Base-by-base conservation (phyloP, 2,113 vertebrate genomes). In the Picathartes gymnocephalus region DNA sequence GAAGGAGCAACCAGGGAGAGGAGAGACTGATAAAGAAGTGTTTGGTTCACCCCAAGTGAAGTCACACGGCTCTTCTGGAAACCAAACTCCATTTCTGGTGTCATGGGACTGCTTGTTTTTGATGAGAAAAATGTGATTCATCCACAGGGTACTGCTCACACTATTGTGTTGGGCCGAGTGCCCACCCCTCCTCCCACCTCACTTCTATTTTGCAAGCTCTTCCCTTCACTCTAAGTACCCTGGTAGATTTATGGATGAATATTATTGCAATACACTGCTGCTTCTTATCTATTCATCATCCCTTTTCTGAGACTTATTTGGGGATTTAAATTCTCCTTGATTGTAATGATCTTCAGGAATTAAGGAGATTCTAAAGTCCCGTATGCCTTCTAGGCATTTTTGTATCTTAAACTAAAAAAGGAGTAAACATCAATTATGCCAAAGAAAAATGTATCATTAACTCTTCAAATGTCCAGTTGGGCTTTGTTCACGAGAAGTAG, bases 341-440 rank as follows among this genome's bases (percentile, higher is more conserved):
- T 94, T 95, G 88, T 66, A 95, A 82, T 87, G 89, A 95, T 94
- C 93, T 91, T 94, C 94, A 90, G 78, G 93, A 98, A 97, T 93
- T 94, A 95, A 95, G 76, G 50, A 93, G 87, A 87, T 93, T 73
- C 71, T 95, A n/a, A 48, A 93, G 81, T 81, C 92, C 77, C n/a
- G 15, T 80, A 62, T 83, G 91, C 88, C 84, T 94, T 72, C 80
- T 54, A 86, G 68, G 83, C 78, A 64, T 64, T 94, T 88, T 90
- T 92, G 35, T 86, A 56, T 54, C 71, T 81, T 62, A 48, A 64
- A 76, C 71, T 61, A 74, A 91, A 87, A 88, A 76, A 51, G 69
- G 61, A 92, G 16, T 92, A 92, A 97, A 88, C 62, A 82, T 53
- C 54, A 94, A 73, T 94, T 95, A 73, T 44, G 62, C 44, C 14